Base-by-base conservation (phyloP, 2,797 vertebrate species). In the Eptatretus atami region DNA sequence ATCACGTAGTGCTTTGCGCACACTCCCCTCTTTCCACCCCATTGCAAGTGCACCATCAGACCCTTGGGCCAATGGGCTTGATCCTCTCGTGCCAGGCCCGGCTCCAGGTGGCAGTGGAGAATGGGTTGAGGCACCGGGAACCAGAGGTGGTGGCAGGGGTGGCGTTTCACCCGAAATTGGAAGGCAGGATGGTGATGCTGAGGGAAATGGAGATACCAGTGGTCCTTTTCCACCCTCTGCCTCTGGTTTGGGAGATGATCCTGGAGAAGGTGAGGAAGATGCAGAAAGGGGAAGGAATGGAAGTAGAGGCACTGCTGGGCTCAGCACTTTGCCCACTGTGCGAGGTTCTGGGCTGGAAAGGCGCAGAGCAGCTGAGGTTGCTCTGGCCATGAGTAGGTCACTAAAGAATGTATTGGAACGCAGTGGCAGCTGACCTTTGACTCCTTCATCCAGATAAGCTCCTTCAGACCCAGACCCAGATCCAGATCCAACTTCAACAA, bases 281-380 rank as follows among this genome's bases (percentile, higher is more conserved):
- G 57, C n/a, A n/a, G 57, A 61, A 44, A 44, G 31, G 31, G 31
- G 31, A 44, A 44, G 31, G 31, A 44, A 44, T 44, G 31, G 31
- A 44, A 44, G 31, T 44, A 44, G 31, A 44, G 31, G 31, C 31
- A 44, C 31, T 44, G 31, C 31, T 44, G 31, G 31, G 31, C 31
- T 44, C 31, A 44, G 31, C 4, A 44, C 31, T 5, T 44, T 44
- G 31, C 31, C 31, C 31, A 44, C 31, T 25, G 57, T n/a, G 57
- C n/a, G n/a, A n/a, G 57, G 57, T 25, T 61, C 57, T n/a, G 57
- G 57, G 57, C 57, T 61, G 57, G n/a, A 25, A n/a, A 61, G n/a
- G 57, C n/a, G 57, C 57, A 61, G 57, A 61, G 57, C 57, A n/a
- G 57, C 57, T 10, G n/a, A n/a, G 57, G n/a, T 61, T 25, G 57